These are phyloP conservation scores for Eurois occulta DNA, from an alignment of 2,888 invertebrate species.

Conservation along the genomic window DNA sequence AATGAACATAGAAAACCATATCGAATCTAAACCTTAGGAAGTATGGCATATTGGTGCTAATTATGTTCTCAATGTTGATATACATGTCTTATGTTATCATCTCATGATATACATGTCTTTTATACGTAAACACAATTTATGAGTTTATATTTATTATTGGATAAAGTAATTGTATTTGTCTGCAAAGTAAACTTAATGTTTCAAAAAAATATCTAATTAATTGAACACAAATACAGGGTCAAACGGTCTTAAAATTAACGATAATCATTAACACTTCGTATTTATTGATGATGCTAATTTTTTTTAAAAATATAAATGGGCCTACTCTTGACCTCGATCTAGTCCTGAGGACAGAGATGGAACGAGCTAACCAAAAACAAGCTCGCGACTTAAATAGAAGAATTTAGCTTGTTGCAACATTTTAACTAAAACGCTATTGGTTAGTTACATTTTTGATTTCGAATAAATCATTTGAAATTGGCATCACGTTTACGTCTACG, in stretches of 20 bases:
- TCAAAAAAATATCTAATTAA: neutral
- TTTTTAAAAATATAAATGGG: too few relatives aligned
- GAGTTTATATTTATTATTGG: too few relatives aligned
- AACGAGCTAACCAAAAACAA: too few relatives aligned
- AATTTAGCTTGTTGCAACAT: too few relatives aligned
- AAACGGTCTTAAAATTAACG: neutral
- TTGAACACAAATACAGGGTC: neutral
- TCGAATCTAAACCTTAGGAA: conserved; percentile 42
- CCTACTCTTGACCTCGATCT: too few relatives aligned
- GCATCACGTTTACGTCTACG: neutral
- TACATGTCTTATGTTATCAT: too few relatives aligned
- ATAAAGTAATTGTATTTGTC: neutral
- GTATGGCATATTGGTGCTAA: neutral
- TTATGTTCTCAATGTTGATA: too few relatives aligned
- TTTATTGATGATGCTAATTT: neutral
- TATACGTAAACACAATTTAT: too few relatives aligned
- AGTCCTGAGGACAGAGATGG: too few relatives aligned
- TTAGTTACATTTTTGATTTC: neutral
- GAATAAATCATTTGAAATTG: neutral
- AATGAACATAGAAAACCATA: neutral
- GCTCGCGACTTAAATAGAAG: too few relatives aligned
- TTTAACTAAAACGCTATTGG: neutral
- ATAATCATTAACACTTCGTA: neutral
- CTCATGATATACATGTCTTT: too few relatives aligned
- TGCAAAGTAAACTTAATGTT: neutral